Percentiles rank a stretch among this genome's conserved stretches.
Conservation (phyloP, 2,797 vertebrate species). For the Catostomus latipinnis region DNA sequence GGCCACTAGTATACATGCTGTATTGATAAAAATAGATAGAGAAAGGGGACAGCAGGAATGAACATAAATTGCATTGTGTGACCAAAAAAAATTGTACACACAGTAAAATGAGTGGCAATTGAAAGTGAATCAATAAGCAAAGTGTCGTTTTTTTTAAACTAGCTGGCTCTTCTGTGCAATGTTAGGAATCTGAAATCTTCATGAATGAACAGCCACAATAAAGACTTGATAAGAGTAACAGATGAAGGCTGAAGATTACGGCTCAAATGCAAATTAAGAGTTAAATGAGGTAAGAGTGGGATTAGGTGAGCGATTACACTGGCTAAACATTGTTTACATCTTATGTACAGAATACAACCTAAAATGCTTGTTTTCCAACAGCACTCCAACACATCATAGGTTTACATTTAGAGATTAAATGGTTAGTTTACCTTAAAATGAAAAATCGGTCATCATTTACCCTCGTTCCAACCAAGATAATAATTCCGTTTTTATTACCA, state of each 20-base stretch:
- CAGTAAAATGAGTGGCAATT: background rate
- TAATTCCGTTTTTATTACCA: too few relatives aligned
- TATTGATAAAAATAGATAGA: too few relatives aligned
- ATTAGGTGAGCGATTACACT: conserved; percentile 52
- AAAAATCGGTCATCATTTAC: too few relatives aligned
- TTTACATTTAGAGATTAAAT: background rate
- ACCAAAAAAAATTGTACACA: background rate
- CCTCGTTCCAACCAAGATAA: too few relatives aligned
- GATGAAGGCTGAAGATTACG: conserved; percentile 61
- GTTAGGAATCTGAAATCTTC: background rate
- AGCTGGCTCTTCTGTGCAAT: background rate
- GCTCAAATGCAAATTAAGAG: conserved; percentile 48
- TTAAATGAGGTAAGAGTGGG: conserved; percentile 56
- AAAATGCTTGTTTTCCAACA: conserved; percentile 16
- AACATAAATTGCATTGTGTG: background rate
- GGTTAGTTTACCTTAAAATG: too few relatives aligned
- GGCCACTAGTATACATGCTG: too few relatives aligned
- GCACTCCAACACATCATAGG: background rate
- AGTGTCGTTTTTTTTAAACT: background rate
- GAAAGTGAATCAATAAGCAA: conserved; percentile 2
- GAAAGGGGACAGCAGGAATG: too few relatives aligned
- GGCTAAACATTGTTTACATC: background rate
- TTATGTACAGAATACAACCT: background rate
- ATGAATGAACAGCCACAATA: conserved; percentile 25
- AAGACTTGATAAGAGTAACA: conserved; percentile 61